Percentiles rank a stretch among this genome's conserved stretches.
Conservation (phyloP, 2,797 vertebrate species). For the Rhincodon typus region DNA sequence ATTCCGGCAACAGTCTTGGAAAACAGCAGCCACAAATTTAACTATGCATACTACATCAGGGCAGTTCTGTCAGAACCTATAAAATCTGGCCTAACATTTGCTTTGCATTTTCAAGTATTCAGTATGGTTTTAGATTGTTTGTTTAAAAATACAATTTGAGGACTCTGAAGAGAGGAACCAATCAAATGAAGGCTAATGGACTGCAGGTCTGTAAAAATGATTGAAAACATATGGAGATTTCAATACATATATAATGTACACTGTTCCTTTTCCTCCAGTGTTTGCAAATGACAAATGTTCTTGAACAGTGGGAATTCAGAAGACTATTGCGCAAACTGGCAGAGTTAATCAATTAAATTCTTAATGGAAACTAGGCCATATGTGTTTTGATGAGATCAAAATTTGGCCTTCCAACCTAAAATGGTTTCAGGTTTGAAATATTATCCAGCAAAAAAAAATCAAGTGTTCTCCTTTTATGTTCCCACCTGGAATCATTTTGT, state of each 20-base stretch:
- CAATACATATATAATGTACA: background rate
- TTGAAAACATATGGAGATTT: background rate
- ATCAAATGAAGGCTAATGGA: background rate
- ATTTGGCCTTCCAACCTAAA: background rate
- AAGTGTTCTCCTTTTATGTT: background rate
- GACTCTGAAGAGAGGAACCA: background rate
- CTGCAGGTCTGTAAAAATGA: background rate
- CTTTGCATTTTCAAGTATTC: background rate
- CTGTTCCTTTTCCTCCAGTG: background rate
- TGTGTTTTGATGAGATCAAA: background rate
- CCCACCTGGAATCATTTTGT: background rate
- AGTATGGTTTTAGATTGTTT: background rate
- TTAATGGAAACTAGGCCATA: background rate
- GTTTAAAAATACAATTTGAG: background rate
- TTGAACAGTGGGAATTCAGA: background rate
- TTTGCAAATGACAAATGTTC: background rate
- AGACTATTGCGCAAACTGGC: background rate
- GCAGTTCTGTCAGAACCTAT: background rate
- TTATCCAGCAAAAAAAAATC: background rate
- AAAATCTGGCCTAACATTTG: background rate
- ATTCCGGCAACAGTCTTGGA: background rate
- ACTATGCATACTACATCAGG: background rate
- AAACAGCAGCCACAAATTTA: background rate
- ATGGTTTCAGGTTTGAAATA: background rate
- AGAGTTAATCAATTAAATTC: background rate